Base-by-base conservation (phyloP, 2,888 invertebrate genomes). In the Physocephala rufipes region DNA sequence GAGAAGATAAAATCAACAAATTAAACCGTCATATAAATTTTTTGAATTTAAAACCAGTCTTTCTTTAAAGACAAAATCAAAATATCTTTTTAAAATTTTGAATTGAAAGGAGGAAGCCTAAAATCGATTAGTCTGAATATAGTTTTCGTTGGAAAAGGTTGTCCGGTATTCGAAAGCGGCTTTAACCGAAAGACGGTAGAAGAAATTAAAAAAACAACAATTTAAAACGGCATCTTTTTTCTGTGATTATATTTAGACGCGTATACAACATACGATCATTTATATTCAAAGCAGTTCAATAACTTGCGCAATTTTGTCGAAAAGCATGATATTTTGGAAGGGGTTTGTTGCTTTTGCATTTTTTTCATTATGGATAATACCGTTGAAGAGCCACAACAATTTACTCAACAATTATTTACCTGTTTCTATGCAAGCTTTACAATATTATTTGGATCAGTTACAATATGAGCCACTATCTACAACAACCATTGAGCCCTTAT, bases 361-460 rank as follows among this genome's bases (percentile, higher is more conserved):
- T 4, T 36, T 36, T 36, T 36, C 36, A 36, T 36, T 36, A 7
- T 58, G n/a, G 13, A 43, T 24, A 5, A 19, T 12, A 3, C 1
- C 26, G 19, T 13, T 15, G 13, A 36, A 51, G 15, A 24, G 43
- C n/a, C 30, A 51, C 64, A 78, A 79, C 21, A 79, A 79, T 72
- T 78, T 85, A 64, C 76, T 85, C 36, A 79, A 81, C 24, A 86
- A 82, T 73, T 86, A 85, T 74, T 76, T 87, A 72, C 85, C 86
- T 59, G 83, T 85, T 3, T 82, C 82, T 16, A 87, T 86, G 86
- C 87, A 87, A 75, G 85, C 85, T 2, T 73, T 86, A 69, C 85
- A 85, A 36, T 87, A 86, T 74, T 86, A 85, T 59, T 85, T 86
- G 49, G 87, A 86, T 73, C 78, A 78, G 30, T 75, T 86, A 70